These are phyloP conservation scores for Mormyrus proboscirostris DNA, from an alignment of 2,797 vertebrate species.

Conservation along the genomic window DNA sequence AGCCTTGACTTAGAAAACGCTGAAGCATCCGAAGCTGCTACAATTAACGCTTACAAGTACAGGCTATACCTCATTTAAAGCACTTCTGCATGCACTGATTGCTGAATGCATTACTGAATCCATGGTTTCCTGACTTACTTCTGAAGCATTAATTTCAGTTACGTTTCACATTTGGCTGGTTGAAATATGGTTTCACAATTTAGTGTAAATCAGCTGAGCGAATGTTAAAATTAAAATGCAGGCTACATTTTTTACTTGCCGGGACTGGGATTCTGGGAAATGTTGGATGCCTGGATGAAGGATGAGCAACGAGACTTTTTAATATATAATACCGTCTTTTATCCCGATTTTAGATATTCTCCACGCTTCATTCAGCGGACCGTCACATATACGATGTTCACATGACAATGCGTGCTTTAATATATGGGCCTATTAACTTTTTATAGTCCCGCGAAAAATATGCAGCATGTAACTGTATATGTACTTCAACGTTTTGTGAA, in stretches of 20 bases:
- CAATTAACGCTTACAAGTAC: neutral
- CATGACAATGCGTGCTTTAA: neutral
- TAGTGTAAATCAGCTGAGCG: neutral
- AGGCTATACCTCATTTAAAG: neutral
- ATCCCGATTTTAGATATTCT: neutral
- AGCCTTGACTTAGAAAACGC: neutral
- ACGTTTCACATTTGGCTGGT: neutral
- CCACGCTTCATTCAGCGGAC: neutral
- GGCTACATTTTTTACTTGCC: neutral
- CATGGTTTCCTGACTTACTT: neutral
- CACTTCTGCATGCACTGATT: neutral
- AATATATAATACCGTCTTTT: neutral
- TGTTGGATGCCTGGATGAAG: neutral
- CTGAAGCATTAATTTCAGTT: neutral
- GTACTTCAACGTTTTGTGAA: neutral
- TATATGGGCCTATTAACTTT: neutral
- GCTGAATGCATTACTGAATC: neutral
- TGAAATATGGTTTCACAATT: neutral
- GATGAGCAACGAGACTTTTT: neutral
- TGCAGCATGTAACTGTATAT: neutral
- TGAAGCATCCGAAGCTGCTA: neutral
- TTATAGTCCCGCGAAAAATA: neutral
- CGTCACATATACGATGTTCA: neutral
- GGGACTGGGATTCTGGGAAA: neutral
- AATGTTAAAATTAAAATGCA: neutral